Conservation (phyloP, 2,888 invertebrate genomes). For the Theristus sp. region DNA sequence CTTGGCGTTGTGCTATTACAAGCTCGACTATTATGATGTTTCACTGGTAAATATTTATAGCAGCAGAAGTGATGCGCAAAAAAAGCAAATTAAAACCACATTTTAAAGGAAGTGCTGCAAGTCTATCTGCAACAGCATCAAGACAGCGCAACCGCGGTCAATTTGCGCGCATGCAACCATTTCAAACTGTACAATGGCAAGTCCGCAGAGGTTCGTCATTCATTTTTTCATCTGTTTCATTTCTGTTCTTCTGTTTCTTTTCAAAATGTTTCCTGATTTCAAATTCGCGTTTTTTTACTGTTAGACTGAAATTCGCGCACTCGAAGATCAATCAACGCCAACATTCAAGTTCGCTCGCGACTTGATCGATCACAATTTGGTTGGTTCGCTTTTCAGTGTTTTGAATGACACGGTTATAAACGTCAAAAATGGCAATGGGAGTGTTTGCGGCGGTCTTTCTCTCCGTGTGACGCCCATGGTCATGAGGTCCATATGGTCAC, state of each 20-base stretch:
- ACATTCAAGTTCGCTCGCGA: constrained; percentile 61
- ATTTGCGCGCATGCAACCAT: constrained; percentile 68
- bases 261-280: no score
- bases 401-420: neutral
- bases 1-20: constrained; percentile 90
- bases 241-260: neutral
- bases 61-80: neutral
- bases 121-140: constrained; percentile 74
- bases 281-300: constrained; percentile 9
- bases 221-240: neutral
- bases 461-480: no score
- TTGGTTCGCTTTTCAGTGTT: constrained; percentile 12
- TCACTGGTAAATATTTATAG: constrained; percentile 45
- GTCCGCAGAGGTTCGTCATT: constrained; percentile 52
- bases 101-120: constrained; percentile 56
- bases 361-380: constrained; percentile 72
- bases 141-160: constrained; percentile 82
- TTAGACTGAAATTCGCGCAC: constrained; percentile 55
- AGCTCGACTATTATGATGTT: constrained; percentile 91
- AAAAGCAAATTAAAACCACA: neutral
- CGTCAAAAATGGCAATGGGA: no score
- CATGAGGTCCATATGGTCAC: no score
- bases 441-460: no score
- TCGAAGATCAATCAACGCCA: constrained; percentile 50
- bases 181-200: constrained; percentile 76